phyloP scores from a whole-genome alignment of 1,140 invertebrate species.

The Chymomyza costata region DNA sequence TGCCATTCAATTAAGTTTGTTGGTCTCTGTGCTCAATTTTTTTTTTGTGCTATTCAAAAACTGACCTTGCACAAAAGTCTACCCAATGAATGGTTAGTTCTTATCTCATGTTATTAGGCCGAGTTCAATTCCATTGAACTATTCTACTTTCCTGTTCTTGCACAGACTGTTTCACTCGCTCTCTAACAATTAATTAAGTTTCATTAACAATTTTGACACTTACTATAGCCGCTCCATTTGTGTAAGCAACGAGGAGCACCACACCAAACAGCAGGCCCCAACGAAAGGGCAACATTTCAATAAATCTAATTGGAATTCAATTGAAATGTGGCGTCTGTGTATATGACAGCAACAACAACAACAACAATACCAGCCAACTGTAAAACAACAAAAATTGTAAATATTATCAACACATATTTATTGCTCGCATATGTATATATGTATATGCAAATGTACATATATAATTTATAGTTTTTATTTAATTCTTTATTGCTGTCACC shows the following conservation, averaged over 20 bases:
- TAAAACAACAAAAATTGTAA: constrained; percentile 44
- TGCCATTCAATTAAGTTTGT: neutral
- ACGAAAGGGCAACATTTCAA: constrained; percentile 68
- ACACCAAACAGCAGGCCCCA: constrained; percentile 64
- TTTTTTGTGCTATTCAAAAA: constrained; percentile 22
- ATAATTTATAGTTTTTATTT: constrained; percentile 18
- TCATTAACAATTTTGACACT: constrained; percentile 56
- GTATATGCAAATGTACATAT: neutral
- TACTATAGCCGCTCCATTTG: constrained; percentile 68
- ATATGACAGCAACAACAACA: constrained; percentile 37
- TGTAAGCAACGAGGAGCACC: constrained; percentile 46
- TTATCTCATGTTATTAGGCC: constrained; percentile 43
- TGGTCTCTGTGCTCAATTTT: constrained; percentile 9
- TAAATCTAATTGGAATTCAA: constrained; percentile 54
- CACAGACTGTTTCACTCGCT: neutral
- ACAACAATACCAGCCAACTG: constrained; percentile 20
- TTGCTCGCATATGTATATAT: constrained; percentile 9
- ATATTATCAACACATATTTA: constrained; percentile 43
- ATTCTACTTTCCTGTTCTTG: constrained; percentile 18
- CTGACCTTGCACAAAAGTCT: constrained; percentile 59
- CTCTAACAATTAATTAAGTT: constrained; percentile 2
- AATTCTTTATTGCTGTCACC: constrained; percentile 33
- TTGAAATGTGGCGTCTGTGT: constrained; percentile 36
- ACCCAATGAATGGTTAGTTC: constrained; percentile 9
- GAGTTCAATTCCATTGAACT: constrained; percentile 53